Evolutionary conservation across 2,888 invertebrate species (phyloP).

Genomic region (Zygogramma bicolorata): DNA sequence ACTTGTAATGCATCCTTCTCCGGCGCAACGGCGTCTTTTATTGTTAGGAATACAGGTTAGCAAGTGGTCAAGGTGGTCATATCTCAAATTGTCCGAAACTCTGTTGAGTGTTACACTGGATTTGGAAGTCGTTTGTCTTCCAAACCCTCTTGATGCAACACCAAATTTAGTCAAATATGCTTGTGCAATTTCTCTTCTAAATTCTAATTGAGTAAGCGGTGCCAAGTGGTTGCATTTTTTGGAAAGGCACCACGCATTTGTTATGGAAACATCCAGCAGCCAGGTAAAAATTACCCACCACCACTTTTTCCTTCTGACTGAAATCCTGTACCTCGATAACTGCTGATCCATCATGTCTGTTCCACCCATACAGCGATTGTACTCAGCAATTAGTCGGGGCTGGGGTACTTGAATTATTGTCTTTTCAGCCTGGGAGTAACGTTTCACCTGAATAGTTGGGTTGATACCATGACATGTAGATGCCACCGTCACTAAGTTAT

Average conservation of each 20-base stretch:
- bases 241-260: constrained; percentile 15
- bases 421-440: neutral
- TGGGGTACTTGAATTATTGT: too few species aligned
- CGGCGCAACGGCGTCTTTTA: constrained; percentile 35
- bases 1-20: constrained; percentile 9
- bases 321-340: neutral
- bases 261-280: constrained; percentile 6
- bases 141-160: constrained; percentile 19
- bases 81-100: constrained; percentile 31
- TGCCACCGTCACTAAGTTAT: constrained; percentile 17
- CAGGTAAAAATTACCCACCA: constrained; percentile 28
- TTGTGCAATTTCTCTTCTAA: constrained; percentile 36
- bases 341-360: constrained; percentile 17
- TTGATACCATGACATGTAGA: too few species aligned
- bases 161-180: constrained; percentile 28
- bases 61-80: constrained; percentile 34
- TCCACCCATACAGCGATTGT: constrained; percentile 17
- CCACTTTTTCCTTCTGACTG: constrained; percentile 22
- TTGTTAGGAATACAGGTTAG: constrained; percentile 17
- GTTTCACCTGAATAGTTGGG: too few species aligned
- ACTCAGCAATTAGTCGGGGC: too few species aligned
- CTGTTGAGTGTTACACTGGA: constrained; percentile 18
- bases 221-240: neutral
- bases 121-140: constrained; percentile 18
- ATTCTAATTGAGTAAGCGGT: constrained; percentile 22